These are phyloP conservation scores for Caiman crocodilus DNA, from an alignment of 2,797 vertebrate species.

Conservation along the genomic window DNA sequence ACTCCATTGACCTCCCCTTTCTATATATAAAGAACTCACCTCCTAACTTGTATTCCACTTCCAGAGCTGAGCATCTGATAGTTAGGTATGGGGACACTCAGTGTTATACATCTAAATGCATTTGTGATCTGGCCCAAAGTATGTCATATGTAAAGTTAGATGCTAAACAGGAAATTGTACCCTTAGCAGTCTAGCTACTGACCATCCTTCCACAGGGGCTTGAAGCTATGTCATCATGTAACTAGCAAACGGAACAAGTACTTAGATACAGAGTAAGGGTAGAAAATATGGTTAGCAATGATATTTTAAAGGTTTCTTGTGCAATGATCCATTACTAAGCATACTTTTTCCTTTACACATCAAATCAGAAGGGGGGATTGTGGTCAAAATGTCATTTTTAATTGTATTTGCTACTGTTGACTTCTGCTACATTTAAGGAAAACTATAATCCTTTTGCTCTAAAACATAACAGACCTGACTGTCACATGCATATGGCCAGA, in stretches of 20 bases:
- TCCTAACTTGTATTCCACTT: too few relatives aligned
- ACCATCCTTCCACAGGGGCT: not conserved
- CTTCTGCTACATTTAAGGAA: conserved; percentile 28
- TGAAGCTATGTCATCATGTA: not conserved
- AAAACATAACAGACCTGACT: not conserved
- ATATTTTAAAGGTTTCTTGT: conserved; percentile 49
- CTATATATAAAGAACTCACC: too few relatives aligned
- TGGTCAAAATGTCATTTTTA: conserved; percentile 54
- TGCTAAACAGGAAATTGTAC: not conserved
- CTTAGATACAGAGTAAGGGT: not conserved
- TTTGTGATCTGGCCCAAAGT: not conserved
- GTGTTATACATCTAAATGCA: too few relatives aligned
- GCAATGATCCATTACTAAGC: conserved; percentile 50
- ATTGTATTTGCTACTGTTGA: conserved; percentile 36
- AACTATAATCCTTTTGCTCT: not conserved
- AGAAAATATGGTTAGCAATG: conserved; percentile 26
- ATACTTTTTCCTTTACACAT: conserved; percentile 34
- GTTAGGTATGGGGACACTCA: too few relatives aligned
- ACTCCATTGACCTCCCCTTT: too few relatives aligned
- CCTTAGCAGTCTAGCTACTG: not conserved
- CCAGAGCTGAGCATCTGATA: too few relatives aligned
- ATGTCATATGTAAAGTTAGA: not conserved
- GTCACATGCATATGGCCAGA: not conserved
- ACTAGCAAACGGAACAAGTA: conserved; percentile 33
- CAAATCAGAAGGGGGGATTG: conserved; percentile 5